Evolutionary conservation across 2,797 vertebrate genomes (phyloP).

Genomic region (Clarias pachynema): DNA sequence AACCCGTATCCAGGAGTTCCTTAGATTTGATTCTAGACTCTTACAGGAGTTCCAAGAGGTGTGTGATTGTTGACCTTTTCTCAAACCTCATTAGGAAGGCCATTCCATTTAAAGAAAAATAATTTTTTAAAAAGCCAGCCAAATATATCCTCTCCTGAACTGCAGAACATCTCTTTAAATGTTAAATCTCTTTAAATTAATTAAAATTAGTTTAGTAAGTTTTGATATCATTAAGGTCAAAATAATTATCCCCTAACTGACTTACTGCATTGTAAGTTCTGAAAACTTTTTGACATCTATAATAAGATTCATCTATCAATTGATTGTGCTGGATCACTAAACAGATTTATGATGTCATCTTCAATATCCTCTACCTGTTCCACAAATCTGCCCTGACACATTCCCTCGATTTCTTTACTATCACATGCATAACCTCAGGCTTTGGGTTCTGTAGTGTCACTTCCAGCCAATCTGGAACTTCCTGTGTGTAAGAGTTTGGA

Average conservation of each 20-base stretch:
- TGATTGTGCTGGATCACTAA: slow-evolving; percentile 6
- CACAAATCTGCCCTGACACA: slow-evolving; percentile 3
- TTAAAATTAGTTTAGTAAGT: neutral
- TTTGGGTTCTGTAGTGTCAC: neutral
- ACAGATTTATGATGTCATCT: slow-evolving; percentile 27
- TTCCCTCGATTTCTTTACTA: slow-evolving; percentile 5
- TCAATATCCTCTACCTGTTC: neutral
- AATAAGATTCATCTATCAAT: neutral
- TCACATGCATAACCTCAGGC: slow-evolving; percentile 19
- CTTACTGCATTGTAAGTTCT: neutral
- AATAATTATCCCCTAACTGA: neutral
- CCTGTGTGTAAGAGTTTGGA: no score
- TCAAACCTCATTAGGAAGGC: neutral
- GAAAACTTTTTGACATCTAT: neutral
- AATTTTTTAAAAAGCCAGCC: neutral
- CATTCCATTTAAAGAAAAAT: neutral
- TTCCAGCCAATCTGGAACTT: neutral
- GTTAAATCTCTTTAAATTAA: no score
- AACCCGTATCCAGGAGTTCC: neutral
- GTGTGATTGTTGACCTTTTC: neutral
- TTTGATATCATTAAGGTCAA: neutral
- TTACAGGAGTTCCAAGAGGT: neutral
- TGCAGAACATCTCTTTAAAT: no score
- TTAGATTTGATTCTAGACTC: neutral
- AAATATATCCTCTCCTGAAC: neutral